Evolutionary conservation across 2,797 vertebrate genomes (phyloP), one percentile per base, ranked within the genome.

Genomic region (Rhyacichthys aspro): DNA sequence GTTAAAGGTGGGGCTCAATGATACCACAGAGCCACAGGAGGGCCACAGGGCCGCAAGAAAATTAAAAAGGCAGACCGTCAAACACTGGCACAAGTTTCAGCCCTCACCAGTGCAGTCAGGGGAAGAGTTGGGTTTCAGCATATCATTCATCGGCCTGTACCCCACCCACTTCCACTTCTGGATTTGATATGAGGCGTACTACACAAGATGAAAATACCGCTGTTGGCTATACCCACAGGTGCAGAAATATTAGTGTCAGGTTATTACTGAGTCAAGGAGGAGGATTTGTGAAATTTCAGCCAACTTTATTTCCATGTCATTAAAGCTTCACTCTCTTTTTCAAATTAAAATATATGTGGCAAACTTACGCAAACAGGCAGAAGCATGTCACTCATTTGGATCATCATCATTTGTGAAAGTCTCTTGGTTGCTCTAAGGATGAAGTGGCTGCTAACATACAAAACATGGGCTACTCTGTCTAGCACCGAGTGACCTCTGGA

Each of bases 1-100:
- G 78, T 88, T 87, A 57, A 73, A 78, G 86, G 86, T 74, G 85
- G 70, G 84, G 71, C 70, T 58, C 52, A 72, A 42, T 55, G 65
- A 79, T 66, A 58, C 63, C 64, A 65, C 34, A 17, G 33, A 55
- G 60, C 71, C 63, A 75, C 43, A 10, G 46, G 59, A 55, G 74
- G 38, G 73, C 71, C 68, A 71, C 60, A 44, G 8, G 38, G 43
- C 57, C 43, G 52, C 59, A 59, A 43, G 23, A 23, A 18, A 37
- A 46, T 39, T 41, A 49, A n/a, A 0, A 43, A 33, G 15, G 36
- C 6, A 32, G 45, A 32, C 61, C 62, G 43, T 58, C 45, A 23
- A 43, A 47, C n/a, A 36, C 43, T 59, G 64, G 59, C 34, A 67
- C 56, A 60, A 1, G 16, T 50, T 52, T 68, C 65, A 55, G 42